Conservation (phyloP, 2,888 invertebrate genomes). For the Eristalis pertinax region DNA sequence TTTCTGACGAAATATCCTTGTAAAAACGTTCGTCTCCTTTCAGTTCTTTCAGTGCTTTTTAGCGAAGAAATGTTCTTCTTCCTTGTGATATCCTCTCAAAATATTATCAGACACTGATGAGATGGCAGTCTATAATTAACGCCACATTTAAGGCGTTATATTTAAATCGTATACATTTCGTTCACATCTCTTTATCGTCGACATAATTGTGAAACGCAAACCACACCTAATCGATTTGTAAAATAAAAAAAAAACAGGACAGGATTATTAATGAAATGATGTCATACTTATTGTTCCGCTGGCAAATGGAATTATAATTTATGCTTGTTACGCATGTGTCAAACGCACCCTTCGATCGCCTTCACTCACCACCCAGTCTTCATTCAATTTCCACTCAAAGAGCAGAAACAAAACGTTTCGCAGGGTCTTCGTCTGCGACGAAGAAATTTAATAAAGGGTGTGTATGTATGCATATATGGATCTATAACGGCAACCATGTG, state of each 20-base stretch:
- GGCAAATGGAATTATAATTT: constrained; percentile 10
- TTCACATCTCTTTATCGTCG: too few relatives aligned
- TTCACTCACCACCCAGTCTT: neutral
- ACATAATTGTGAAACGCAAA: neutral
- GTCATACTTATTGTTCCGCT: constrained; percentile 5
- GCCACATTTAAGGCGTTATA: too few relatives aligned
- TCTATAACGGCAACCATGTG: constrained; percentile 11
- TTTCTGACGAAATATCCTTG: too few relatives aligned
- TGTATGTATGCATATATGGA: neutral
- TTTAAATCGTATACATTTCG: too few relatives aligned
- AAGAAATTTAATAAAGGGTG: constrained; percentile 5
- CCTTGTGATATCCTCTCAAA: too few relatives aligned
- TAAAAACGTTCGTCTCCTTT: too few relatives aligned
- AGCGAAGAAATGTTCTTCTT: too few relatives aligned
- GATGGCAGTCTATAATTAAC: too few relatives aligned
- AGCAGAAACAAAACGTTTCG: neutral
- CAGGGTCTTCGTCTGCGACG: neutral
- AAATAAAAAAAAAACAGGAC: neutral
- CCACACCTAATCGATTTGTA: neutral
- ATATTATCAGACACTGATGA: too few relatives aligned
- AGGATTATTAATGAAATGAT: neutral
- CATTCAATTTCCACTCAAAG: constrained; percentile 24
- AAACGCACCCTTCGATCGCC: neutral
- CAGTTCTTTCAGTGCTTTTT: too few relatives aligned
- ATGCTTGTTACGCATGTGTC: neutral